Base-by-base conservation (phyloP, 2,888 invertebrate genomes). In the Drosophila conformis region DNA sequence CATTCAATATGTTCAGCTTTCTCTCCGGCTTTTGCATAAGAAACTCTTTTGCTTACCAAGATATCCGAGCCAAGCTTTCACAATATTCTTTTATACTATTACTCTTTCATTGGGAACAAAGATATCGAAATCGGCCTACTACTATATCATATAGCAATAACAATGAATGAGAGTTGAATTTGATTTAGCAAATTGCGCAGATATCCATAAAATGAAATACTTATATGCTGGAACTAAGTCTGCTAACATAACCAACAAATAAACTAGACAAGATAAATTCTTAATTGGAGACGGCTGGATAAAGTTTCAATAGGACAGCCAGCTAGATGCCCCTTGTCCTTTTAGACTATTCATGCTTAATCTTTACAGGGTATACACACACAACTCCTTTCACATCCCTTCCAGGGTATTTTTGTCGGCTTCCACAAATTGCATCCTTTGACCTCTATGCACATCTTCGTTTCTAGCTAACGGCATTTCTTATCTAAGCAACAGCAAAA, bases 401-500 rank as follows among this genome's bases (percentile, higher is more conserved):
- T 1, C 42, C 13, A 21, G 21, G 42, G 7, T 42, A 7, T 21
- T 46, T 21, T 42, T 42, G 11, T 21, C 11, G n/a, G n/a, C 13
- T 7, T 46, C 18, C 1, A 13, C 21, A 21, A 15, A 15, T 15
- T 21, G 46, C 8, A 46, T 25, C 46, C 25, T 25, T 46, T 25
- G 46, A 25, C 15, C 46, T 46, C 15, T 8, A 25, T 46, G 25
- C 46, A 46, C 15, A 8, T 21, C 15, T 46, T 46, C 8, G 21
- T 15, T 15, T 15, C 21, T 13, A 21, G 42, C 42, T 42, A 46
- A 21, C 21, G 42, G 42, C 13, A 21, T 21, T 5, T 13, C 46
- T 15, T 15, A 46, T 46, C 49, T 52, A 60, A 68, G 63, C 49
- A 64, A 21, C 35, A 46, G 33, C 15, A 35, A 40, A 25, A 25